Conservation (phyloP, 2,797 vertebrate species). For the Ctenopoma multispine region DNA sequence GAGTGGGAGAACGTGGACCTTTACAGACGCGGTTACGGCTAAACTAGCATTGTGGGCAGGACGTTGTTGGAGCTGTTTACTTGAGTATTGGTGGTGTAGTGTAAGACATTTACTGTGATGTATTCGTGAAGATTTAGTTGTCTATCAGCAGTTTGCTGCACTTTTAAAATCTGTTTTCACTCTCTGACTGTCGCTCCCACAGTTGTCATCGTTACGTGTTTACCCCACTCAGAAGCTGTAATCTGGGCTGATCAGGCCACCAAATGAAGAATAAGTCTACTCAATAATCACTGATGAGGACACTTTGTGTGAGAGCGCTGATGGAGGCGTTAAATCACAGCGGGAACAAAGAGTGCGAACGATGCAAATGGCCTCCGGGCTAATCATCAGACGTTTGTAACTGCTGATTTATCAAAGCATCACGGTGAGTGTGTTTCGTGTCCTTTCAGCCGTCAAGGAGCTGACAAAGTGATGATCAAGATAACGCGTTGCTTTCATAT, state of each 20-base stretch:
- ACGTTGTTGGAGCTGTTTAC: no score
- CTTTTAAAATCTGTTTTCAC: no score
- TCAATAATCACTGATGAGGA: slow-evolving; percentile 13
- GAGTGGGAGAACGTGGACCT: no score
- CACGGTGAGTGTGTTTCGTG: background rate
- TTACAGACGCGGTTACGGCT: no score
- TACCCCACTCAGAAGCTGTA: background rate
- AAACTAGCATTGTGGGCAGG: no score
- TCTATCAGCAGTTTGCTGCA: no score
- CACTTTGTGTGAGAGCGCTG: background rate
- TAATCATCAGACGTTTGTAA: slow-evolving; percentile 7
- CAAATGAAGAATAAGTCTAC: background rate
- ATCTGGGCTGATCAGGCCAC: background rate
- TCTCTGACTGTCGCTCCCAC: no score
- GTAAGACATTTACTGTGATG: no score
- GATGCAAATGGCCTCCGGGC: background rate
- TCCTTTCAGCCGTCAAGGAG: slow-evolving; percentile 7
- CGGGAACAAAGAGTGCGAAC: background rate
- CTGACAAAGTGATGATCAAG: background rate
- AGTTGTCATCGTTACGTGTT: background rate
- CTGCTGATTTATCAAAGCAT: slow-evolving; percentile 15
- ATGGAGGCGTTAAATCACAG: slow-evolving; percentile 20
- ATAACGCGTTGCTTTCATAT: slow-evolving; percentile 14
- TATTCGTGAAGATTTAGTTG: no score
- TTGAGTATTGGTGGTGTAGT: no score